A percentile compares a stretch with the other conserved stretches of the same genome.
These are phyloP conservation scores for Hippocampus comes DNA, from an alignment of 2,113 vertebrate genomes.

Conservation along the genomic window DNA sequence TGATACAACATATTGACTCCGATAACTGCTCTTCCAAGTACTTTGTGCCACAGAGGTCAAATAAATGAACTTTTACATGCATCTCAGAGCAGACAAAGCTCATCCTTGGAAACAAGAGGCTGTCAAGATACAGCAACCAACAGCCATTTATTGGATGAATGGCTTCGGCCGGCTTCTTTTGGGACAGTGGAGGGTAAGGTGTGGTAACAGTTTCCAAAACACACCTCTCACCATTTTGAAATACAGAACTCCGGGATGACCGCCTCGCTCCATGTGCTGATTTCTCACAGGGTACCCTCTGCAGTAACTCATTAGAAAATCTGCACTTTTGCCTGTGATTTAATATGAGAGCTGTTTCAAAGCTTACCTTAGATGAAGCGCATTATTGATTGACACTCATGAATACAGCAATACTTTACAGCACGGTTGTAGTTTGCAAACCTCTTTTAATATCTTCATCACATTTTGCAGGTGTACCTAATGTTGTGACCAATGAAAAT, in stretches of 20 bases:
- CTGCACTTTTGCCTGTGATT: not conserved
- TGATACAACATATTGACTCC: constrained; percentile 1
- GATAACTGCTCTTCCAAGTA: constrained; percentile 44
- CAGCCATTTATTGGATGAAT: constrained; percentile 47
- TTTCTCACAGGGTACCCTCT: not conserved
- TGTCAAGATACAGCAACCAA: constrained; percentile 42
- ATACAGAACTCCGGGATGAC: constrained; percentile 13
- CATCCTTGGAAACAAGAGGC: constrained; percentile 32
- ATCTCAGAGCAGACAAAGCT: constrained; percentile 31
- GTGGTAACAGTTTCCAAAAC: constrained; percentile 28
- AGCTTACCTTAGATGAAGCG: not conserved
- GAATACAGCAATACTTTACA: not conserved
- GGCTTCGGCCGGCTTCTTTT: constrained; percentile 13
- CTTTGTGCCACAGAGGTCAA: constrained; percentile 34
- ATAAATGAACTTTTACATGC: constrained; percentile 39
- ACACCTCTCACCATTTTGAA: constrained; percentile 21
- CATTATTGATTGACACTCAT: not conserved
- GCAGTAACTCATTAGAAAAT: not conserved
- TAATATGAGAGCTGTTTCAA: not conserved
- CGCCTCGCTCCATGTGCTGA: not conserved
- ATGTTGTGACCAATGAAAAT: not conserved
- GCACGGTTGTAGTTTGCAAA: not conserved
- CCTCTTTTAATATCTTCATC: not conserved
- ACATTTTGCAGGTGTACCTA: not conserved
- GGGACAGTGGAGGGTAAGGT: not conserved